phyloP scores from a whole-genome alignment of 1,140 invertebrate species.

The Solenopsis fugax region DNA sequence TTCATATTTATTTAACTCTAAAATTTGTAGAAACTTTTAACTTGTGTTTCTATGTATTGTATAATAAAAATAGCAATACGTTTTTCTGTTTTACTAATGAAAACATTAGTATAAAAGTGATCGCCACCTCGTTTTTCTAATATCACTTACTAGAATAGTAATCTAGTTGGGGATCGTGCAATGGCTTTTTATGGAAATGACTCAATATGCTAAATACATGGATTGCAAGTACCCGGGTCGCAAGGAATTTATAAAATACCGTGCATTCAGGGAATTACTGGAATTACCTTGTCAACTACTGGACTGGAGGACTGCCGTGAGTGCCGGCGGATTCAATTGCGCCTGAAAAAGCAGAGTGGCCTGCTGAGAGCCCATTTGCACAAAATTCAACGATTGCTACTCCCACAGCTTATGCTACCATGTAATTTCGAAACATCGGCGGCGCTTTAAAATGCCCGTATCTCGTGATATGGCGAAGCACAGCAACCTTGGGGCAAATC shows the following conservation, averaged over 20 bases:
- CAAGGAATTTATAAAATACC: slow-evolving; percentile 52
- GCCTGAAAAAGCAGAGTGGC: slow-evolving; percentile 54
- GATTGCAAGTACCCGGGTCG: slow-evolving; percentile 10
- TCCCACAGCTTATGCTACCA: slow-evolving; percentile 37
- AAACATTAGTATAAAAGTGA: slow-evolving; percentile 21
- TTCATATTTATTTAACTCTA: neutral
- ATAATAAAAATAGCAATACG: neutral
- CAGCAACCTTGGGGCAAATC: neutral
- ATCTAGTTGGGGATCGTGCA: neutral
- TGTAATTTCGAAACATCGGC: slow-evolving; percentile 51
- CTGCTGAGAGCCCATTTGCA: slow-evolving; percentile 38
- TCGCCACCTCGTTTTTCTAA: neutral
- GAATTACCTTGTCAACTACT: slow-evolving; percentile 58
- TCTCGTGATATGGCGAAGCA: neutral
- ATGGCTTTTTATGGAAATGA: neutral
- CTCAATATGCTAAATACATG: slow-evolving; percentile 29
- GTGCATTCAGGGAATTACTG: slow-evolving; percentile 53
- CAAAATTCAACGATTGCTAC: slow-evolving; percentile 45
- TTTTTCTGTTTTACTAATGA: neutral
- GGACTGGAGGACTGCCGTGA: slow-evolving; percentile 47
- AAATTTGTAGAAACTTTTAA: neutral
- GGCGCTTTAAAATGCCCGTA: slow-evolving; percentile 27
- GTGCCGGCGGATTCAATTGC: slow-evolving; percentile 46
- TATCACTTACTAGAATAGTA: neutral
- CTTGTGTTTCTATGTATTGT: neutral